Base-by-base conservation (phyloP, 2,113 vertebrate species). In the Oreotrochilus melanogaster region DNA sequence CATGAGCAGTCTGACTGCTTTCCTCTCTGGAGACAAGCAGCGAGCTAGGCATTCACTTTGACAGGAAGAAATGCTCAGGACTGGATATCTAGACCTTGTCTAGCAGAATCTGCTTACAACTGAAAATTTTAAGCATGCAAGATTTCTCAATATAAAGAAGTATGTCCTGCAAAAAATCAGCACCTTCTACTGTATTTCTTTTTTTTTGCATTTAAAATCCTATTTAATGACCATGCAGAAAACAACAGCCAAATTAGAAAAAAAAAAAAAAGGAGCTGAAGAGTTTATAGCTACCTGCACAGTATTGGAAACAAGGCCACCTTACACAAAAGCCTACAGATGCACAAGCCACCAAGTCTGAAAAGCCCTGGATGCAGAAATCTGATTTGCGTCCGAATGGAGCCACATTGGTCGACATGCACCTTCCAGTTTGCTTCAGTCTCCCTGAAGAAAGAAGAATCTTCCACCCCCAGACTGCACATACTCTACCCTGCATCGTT, bases 1-100 rank as follows among this genome's bases (percentile, higher is more conserved):
- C 18, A 51, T 0, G 0, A 84, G 54, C 8, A 81, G 65, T 14
- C 48, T 30, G 69, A 17, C 58, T 28, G n/a, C 54, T 57, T 33
- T 74, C n/a, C 74, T 33, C 76, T 81, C 56, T 39, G 70, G 43
- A 92, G 48, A 65, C 56, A 54, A 73, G 62, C 37, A 14, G 42
- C 6, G 18, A 83, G 53, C 47, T 22, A 37, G 35, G 37, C 14
- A 28, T 48, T 48, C n/a, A 14, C 12, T 62, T 22, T 57, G 82
- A 23, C 25, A 61, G 72, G 35, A 78, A 70, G n/a, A 70, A 79
- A 86, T 0, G 0, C 28, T 71, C 25, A 31, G 51, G 60, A 62
- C 19, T 33, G 24, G 9, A 5, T 39, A 78, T 33, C 39, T 42
- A 48, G 12, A 71, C 42, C 50, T 91, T 24, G 10, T 18, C 43